Conservation (phyloP, 2,113 vertebrate genomes). For the Dromaius novaehollandiae region DNA sequence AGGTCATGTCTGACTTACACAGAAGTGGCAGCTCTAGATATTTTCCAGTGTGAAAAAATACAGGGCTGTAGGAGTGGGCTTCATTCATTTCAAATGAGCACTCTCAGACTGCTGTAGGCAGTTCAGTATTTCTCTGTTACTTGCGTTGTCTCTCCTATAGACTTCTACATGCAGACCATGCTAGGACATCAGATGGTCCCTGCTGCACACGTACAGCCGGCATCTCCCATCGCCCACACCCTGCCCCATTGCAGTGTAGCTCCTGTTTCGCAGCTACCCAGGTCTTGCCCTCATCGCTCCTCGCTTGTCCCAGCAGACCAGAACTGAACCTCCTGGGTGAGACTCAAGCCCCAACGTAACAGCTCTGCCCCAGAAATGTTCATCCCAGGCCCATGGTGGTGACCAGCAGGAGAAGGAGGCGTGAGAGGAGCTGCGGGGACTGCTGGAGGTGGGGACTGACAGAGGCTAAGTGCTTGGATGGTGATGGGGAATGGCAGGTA, state of each 20-base stretch:
- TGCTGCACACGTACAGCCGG: no score
- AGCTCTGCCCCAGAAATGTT: neutral
- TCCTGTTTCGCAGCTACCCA: neutral
- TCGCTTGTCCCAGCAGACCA: neutral
- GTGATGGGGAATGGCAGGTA: neutral
- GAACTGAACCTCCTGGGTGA: neutral
- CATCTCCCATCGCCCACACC: neutral
- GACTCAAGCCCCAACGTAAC: neutral
- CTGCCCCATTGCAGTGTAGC: neutral
- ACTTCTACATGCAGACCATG: neutral
- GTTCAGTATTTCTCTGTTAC: neutral
- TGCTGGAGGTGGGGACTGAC: neutral
- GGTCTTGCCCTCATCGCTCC: neutral
- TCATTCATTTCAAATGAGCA: neutral
- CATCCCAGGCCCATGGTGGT: neutral
- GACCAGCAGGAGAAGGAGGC: neutral
- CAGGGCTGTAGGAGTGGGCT: neutral
- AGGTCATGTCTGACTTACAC: neutral
- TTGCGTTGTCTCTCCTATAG: neutral
- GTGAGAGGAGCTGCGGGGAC: neutral
- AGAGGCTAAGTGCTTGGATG: fast-evolving
- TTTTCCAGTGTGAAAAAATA: neutral
- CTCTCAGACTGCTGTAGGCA: neutral
- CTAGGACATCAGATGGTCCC: neutral
- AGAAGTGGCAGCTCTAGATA: neutral